Evolutionary conservation across 2,888 invertebrate genomes (phyloP).

Genomic region (Eupeodes latifasciatus): DNA sequence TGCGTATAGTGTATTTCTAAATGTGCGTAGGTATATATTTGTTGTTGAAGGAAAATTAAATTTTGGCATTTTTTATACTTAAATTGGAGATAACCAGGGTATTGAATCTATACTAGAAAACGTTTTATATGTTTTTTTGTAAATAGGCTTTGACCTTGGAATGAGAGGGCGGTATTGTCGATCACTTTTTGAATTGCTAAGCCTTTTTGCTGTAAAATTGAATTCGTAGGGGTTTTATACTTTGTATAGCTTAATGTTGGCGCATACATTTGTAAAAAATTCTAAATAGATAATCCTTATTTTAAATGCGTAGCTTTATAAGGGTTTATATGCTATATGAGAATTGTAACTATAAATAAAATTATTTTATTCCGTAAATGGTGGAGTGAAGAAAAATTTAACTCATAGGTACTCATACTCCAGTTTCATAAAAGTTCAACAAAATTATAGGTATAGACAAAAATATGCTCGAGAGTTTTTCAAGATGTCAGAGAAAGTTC

Average conservation of each 20-base stretch:
- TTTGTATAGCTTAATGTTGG: background rate
- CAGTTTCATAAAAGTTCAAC: too few relatives aligned
- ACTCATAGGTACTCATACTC: too few relatives aligned
- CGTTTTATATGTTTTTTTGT: background rate
- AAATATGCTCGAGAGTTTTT: too few relatives aligned
- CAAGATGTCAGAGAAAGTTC: too few relatives aligned
- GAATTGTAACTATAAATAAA: too few relatives aligned
- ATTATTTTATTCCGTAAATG: too few relatives aligned
- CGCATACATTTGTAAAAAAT: too few relatives aligned
- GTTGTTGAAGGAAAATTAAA: slow-evolving; percentile 21
- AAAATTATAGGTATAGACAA: too few relatives aligned
- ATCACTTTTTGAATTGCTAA: background rate
- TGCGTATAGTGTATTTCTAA: background rate
- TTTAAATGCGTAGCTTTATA: too few relatives aligned
- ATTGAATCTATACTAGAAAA: background rate
- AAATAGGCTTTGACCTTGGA: slow-evolving; percentile 17
- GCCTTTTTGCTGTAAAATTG: background rate
- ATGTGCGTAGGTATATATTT: background rate
- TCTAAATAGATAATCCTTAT: too few relatives aligned
- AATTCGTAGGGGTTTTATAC: background rate
- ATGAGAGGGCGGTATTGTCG: background rate
- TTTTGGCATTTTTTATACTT: slow-evolving; percentile 9
- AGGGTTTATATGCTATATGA: too few relatives aligned
- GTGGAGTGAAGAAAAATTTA: too few relatives aligned
- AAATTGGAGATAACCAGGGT: background rate